Percentiles rank a stretch among this genome's conserved stretches.
phyloP scores from a whole-genome alignment of 1,140 invertebrate genomes.

The Stenopsyche tienmushanensis region DNA sequence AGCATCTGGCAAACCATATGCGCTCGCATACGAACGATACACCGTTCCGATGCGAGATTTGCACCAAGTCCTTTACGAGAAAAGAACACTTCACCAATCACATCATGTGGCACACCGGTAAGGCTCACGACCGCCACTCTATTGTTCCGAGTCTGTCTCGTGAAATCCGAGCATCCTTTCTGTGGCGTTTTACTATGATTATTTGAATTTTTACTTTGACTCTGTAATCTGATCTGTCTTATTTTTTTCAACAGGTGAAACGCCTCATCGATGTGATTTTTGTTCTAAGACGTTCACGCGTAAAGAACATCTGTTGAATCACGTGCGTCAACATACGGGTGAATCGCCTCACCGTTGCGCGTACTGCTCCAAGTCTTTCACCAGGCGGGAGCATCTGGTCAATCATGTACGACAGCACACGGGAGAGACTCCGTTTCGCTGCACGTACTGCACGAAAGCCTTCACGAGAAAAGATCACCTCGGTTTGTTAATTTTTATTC shows the following conservation, averaged over 20 bases:
- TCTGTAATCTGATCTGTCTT: slow-evolving; percentile 3
- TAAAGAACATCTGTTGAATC: slow-evolving; percentile 69
- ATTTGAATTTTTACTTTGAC: background rate
- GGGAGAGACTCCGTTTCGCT: slow-evolving; percentile 83
- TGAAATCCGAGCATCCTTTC: too few relatives aligned
- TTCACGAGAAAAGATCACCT: slow-evolving; percentile 82
- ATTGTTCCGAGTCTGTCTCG: too few relatives aligned
- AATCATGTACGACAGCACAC: slow-evolving; percentile 77
- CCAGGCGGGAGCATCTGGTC: slow-evolving; percentile 73
- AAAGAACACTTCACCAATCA: slow-evolving; percentile 85
- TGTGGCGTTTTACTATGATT: too few relatives aligned
- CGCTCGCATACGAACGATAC: slow-evolving; percentile 81
- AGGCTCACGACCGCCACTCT: too few relatives aligned
- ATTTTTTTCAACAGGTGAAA: slow-evolving; percentile 63
- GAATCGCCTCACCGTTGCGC: slow-evolving; percentile 70
- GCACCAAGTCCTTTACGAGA: slow-evolving; percentile 83
- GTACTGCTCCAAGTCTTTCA: slow-evolving; percentile 73
- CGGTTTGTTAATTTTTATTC: slow-evolving; percentile 47
- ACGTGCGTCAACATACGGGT: slow-evolving; percentile 74
- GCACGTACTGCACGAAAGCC: slow-evolving; percentile 82
- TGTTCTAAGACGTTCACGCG: slow-evolving; percentile 82
- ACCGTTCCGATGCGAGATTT: slow-evolving; percentile 77
- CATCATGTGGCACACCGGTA: slow-evolving; percentile 79
- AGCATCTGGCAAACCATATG: slow-evolving; percentile 76
- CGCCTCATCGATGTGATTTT: slow-evolving; percentile 81